Conservation (phyloP, 1,140 invertebrate species). For the Apis laboriosa region DNA sequence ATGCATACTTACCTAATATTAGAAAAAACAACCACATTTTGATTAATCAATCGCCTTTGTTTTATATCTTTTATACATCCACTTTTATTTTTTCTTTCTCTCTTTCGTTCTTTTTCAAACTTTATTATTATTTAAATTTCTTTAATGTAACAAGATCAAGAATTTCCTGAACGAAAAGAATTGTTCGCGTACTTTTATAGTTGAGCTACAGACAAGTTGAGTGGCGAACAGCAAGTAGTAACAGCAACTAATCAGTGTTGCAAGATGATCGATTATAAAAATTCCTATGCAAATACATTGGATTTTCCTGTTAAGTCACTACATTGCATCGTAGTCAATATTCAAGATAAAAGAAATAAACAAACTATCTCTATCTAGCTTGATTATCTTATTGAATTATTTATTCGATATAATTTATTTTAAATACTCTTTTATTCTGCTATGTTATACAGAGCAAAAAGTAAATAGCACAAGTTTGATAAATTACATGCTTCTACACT, state of each 20-base stretch:
- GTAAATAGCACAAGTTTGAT: background rate
- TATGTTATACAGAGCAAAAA: background rate
- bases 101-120: background rate
- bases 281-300: background rate
- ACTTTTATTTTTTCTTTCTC: background rate
- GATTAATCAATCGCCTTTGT: background rate
- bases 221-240: background rate
- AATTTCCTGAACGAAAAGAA: constrained; percentile 37
- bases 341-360: background rate
- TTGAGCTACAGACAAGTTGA: background rate
- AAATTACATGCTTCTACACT: background rate
- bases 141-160: background rate
- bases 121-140: background rate
- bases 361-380: background rate
- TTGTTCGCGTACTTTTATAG: constrained; percentile 61
- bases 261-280: background rate
- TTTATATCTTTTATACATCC: background rate
- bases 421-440: background rate
- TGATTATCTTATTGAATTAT: background rate
- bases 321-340: background rate
- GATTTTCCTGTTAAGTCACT: constrained; percentile 27
- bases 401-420: no score
- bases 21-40: constrained; percentile 41
- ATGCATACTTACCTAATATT: constrained; percentile 25
- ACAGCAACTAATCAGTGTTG: background rate